Base-by-base conservation (phyloP, 2,113 vertebrate species). In the Bubalus kerabau region DNA sequence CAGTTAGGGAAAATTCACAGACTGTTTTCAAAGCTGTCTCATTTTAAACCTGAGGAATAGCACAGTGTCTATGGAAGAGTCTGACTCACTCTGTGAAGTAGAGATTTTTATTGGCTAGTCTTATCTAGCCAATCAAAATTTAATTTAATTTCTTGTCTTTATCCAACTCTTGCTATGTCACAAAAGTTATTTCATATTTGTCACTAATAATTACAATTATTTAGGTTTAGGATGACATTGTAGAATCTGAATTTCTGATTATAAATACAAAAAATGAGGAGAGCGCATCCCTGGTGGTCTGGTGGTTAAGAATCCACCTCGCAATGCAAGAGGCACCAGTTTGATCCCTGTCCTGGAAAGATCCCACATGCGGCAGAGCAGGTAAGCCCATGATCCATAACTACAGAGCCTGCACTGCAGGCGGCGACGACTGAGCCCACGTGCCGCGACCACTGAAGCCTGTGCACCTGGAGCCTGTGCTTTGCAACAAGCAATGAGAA, bases 1-100 rank as follows among this genome's bases (percentile, higher is more conserved):
- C 54, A 74, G 36, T 95, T 90, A 92, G 52, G 28, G 56, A 56
- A 43, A 95, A 86, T 19, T 88, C 13, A 89, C 32, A 26, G 28
- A 60, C 28, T 87, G n/a, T 85, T 97, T 97, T 97, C 43, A 62
- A 96, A 95, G 62, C 62, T 82, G 82, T 87, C 71, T 93, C 40
- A 17, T 64, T 96, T 96, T 80, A 83, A 91, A 94, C 17, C 30
- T 60, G 91, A 96, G 56, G 57, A 93, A 67, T n/a, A 81, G 59
- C 10, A 94, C 57, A 50, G 80, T 46, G 74, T 94, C 86, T 14
- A 19, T 30, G 54, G 43, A 67, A 78, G 24, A 59, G 14, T 54
- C 40, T 10, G 3, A n/a, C 10, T 64, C 30, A 80, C 24, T 62
- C 52, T 59, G 48, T 57, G 48, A 54, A 67, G 59, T 0, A 76